Evolutionary conservation across 2,888 invertebrate species (phyloP), one percentile per base, ranked within the genome.

Genomic region (Poecilobothrus nobilitatus): DNA sequence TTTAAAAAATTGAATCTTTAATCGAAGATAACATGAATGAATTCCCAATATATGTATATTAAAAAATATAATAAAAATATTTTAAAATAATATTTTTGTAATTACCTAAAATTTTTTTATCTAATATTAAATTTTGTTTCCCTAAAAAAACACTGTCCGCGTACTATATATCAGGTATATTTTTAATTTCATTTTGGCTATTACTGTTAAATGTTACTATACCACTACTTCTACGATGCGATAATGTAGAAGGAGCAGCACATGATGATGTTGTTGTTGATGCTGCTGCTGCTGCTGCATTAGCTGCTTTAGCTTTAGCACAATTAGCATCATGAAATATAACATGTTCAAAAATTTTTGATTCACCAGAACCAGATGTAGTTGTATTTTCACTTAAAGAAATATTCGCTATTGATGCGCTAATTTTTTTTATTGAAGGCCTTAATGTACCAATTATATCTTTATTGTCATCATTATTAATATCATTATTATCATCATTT

Each of bases 161-260:
- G 77, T 80, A 80, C 80, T 80, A 80, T 77, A 80, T 80, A 74
- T 80, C 80, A 76, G 80, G 79, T 71, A 79, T 77, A 67, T 74
- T 78, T 68, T 78, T 77, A n/a, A 74, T 27, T 61, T 66, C 69
- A 68, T 70, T 71, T 71, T 71, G 66, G 61, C 44, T 27, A 27
- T 27, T 62, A 69, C 68, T 27, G 27, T 27, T 27, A 27, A 27
- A 27, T 27, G 27, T 27, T 27, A 27, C 27, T 27, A 27, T 9
- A 44, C 44, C 15, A 44, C 12, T 7, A 44, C 5, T 27, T 27
- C 27, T 27, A 27, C 27, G 27, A 27, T 21, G 67, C 67, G 27
- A 15, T 44, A 22, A 21, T n/a, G 67, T 70, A 68, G 68, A 71
- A 64, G 71, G 70, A 53, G 68, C 63, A 9, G 67, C 68, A 71